A percentile compares a stretch with the other conserved stretches of the same genome.
These are phyloP conservation scores for Petaurus breviceps DNA, from an alignment of 2,113 vertebrate genomes.

Conservation along the genomic window DNA sequence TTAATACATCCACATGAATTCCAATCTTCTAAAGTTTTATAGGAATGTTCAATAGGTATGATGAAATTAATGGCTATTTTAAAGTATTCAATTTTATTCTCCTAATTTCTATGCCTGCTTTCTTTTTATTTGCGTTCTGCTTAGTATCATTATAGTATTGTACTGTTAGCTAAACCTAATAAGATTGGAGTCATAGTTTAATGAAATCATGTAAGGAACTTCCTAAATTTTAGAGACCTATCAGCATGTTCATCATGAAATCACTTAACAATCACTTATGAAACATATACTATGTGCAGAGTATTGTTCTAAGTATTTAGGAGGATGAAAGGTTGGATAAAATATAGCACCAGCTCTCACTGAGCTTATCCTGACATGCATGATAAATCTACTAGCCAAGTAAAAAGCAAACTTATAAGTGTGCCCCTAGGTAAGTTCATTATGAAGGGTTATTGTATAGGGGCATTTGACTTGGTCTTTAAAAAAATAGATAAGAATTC, in stretches of 20 bases:
- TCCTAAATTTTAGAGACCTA: background rate
- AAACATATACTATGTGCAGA: background rate
- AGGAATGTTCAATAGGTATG: background rate
- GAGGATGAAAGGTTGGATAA: too few species aligned
- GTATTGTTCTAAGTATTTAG: too few species aligned
- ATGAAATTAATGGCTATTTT: background rate
- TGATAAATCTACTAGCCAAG: too few species aligned
- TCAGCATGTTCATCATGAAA: background rate
- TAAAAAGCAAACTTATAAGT: too few species aligned
- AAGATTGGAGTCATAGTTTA: background rate
- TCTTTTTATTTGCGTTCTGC: background rate
- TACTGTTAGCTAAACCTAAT: background rate
- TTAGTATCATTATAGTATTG: background rate
- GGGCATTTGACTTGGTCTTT: too few species aligned
- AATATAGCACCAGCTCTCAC: too few species aligned
- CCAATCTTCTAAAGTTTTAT: background rate
- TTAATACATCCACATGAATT: background rate
- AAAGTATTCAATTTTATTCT: background rate
- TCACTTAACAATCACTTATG: background rate
- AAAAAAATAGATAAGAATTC: too few species aligned
- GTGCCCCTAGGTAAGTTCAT: too few species aligned
- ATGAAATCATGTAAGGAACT: background rate
- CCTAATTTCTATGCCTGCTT: background rate
- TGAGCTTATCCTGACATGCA: too few species aligned
- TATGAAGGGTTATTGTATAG: too few species aligned